Evolutionary conservation across 2,888 invertebrate genomes (phyloP), one percentile per base, ranked within the genome.

Genomic region (Biston betularia): DNA sequence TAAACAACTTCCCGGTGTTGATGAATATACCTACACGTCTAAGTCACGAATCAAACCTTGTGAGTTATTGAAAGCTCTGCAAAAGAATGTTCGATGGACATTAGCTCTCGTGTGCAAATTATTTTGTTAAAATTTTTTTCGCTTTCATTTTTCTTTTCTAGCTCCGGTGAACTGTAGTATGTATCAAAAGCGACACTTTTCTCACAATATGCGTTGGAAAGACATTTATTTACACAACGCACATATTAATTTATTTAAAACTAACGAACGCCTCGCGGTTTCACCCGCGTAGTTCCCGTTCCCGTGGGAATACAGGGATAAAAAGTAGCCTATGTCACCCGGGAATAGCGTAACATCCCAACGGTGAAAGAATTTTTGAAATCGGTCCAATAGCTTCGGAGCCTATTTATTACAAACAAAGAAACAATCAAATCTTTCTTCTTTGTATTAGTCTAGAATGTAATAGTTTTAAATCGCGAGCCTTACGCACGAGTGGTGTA

Each of bases 121-220:
- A 14, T 80, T 81, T 75, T 72, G 79, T 70, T 73, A 80, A 75
- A 77, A 76, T 76, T n/a, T n/a, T n/a, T n/a, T n/a, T 65, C 63
- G 79, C 78, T 82, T 82, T 85, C 79, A 81, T 82, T 84, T 81
- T 78, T 24, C 24, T 48, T 76, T 78, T 78, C 76, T 70, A 53
- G 59, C 46, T 64, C 78, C 74, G 72, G 77, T 73, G 74, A 79
- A 79, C 79, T 71, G 71, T 74, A 59, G 65, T 50, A 6, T 69
- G 65, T 75, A 24, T 79, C 62, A 62, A 70, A 75, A n/a, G 24
- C 73, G 62, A 72, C 75, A 76, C 74, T 76, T 78, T 74, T 70
- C 74, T 67, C 68, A 65, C 73, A 69, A 65, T 73, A 54, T 58
- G 62, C 62, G 50, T 44, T 69, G 60, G 52, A 58, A 52, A 69